These are phyloP conservation scores for Macaria liturata DNA, from an alignment of 2,888 invertebrate genomes.

Conservation along the genomic window DNA sequence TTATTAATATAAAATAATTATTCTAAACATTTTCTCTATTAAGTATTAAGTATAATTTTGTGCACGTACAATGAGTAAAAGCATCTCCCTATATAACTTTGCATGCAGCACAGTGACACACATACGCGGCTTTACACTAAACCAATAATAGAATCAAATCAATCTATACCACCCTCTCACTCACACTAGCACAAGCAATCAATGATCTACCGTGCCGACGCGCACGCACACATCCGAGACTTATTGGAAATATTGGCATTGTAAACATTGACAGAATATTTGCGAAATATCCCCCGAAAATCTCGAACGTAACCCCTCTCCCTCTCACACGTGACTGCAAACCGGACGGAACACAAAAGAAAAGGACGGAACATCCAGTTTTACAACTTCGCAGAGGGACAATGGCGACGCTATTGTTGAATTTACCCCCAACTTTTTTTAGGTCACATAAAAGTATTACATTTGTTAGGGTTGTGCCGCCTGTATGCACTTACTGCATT, in stretches of 20 bases:
- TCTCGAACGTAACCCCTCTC: constrained; percentile 54
- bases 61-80: not conserved
- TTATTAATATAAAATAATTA: no score
- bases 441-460: constrained; percentile 82
- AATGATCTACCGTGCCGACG: constrained; percentile 56
- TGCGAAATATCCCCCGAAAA: constrained; percentile 70
- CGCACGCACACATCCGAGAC: constrained; percentile 54
- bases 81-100: constrained; percentile 60
- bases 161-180: constrained; percentile 80
- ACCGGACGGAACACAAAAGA: constrained; percentile 39
- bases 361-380: constrained; percentile 61
- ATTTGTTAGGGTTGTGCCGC: constrained; percentile 78
- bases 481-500: constrained; percentile 74
- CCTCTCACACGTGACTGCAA: constrained; percentile 42
- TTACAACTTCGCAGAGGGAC: constrained; percentile 77
- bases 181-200: constrained; percentile 63
- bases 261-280: constrained; percentile 79
- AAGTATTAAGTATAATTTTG: no score
- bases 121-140: constrained; percentile 81
- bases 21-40: no score
- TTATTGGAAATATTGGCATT: constrained; percentile 79
- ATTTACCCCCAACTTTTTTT: constrained; percentile 81
- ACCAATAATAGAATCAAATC: constrained; percentile 82
- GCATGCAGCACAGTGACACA: constrained; percentile 79
- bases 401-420: constrained; percentile 79